phyloP scores from a whole-genome alignment of 2,797 vertebrate genomes.

The Okamejei kenojei region DNA sequence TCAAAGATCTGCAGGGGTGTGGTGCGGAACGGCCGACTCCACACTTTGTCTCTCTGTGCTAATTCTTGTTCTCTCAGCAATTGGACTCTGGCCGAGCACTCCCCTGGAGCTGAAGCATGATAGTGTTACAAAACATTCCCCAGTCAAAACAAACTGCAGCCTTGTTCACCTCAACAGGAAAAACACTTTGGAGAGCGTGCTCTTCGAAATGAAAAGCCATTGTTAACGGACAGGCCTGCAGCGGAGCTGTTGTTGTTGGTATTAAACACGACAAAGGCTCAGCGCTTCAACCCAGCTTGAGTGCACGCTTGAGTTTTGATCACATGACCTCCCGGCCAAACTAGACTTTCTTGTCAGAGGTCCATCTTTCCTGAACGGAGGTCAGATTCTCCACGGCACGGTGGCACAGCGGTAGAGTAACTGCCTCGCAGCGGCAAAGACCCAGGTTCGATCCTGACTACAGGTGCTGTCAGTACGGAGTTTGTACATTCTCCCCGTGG shows the following conservation, averaged over 20 bases:
- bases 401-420: no score
- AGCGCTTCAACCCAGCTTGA: neutral
- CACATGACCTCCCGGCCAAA: neutral
- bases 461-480: no score
- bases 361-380: neutral
- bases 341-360: neutral
- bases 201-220: neutral
- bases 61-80: neutral
- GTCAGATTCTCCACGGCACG: no score
- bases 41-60: no score
- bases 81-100: neutral
- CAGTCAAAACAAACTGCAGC: constrained; percentile 24
- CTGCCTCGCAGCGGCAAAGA: no score
- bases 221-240: neutral
- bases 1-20: neutral
- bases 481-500: no score
- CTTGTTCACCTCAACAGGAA: constrained; percentile 20
- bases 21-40: neutral
- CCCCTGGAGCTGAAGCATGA: constrained; percentile 4
- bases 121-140: constrained; percentile 31
- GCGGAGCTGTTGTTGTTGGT: neutral
- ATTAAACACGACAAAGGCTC: neutral
- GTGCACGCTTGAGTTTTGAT: neutral
- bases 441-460: no score
- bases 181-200: neutral